These are phyloP conservation scores for Pampus argenteus DNA, from an alignment of 2,797 vertebrate genomes.

Conservation along the genomic window DNA sequence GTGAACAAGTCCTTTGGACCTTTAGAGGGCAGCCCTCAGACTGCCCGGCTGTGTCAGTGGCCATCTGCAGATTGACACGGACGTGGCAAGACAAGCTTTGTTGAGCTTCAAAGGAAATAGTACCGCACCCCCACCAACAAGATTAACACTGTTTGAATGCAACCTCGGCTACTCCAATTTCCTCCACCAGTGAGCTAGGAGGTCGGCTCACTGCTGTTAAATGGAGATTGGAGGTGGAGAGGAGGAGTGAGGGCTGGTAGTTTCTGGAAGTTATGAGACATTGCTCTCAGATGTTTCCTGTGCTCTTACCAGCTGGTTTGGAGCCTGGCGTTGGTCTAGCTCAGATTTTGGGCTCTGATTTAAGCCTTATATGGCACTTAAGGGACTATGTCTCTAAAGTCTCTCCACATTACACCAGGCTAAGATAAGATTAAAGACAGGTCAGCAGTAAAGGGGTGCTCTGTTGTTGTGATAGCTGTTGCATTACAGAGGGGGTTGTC, in stretches of 20 bases:
- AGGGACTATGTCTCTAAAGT: constrained; percentile 20
- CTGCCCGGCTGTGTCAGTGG: constrained; percentile 49
- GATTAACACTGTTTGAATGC: constrained; percentile 79
- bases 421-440: constrained; percentile 60
- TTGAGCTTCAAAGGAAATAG: constrained; percentile 81
- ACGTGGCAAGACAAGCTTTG: constrained; percentile 73
- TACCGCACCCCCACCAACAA: constrained; percentile 53
- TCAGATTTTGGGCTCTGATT: constrained; percentile 37
- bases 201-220: constrained; percentile 71
- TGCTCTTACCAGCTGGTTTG: background rate
- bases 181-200: constrained; percentile 65
- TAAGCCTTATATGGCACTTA: constrained; percentile 24
- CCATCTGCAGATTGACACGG: constrained; percentile 75
- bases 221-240: constrained; percentile 31
- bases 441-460: constrained; percentile 8
- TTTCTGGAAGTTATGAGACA: constrained; percentile 34
- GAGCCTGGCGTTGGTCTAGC: constrained; percentile 43
- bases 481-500: constrained; percentile 6
- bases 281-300: constrained; percentile 41
- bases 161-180: constrained; percentile 72
- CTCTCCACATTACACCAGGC: background rate
- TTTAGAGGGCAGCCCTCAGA: constrained; percentile 21
- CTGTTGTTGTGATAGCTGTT: constrained; percentile 29
- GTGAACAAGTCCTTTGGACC: constrained; percentile 18
- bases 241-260: constrained; percentile 23